Percentiles rank a stretch among this genome's conserved stretches.
Conservation (phyloP, 1,140 invertebrate genomes). For the Copidosoma floridanum region DNA sequence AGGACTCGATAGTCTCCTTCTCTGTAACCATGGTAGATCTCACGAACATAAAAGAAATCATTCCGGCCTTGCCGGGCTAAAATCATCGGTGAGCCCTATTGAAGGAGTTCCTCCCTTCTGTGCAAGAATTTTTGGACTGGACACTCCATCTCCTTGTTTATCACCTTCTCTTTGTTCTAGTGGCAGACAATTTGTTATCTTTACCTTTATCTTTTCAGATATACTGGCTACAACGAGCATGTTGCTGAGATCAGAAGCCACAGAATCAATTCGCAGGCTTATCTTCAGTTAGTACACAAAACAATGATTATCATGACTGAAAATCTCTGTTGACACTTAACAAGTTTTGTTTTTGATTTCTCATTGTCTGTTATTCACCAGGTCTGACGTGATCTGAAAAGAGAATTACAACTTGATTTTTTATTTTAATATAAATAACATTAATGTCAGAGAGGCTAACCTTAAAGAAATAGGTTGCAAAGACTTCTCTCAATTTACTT, state of each 20-base stretch:
- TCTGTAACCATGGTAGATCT: constrained; percentile 56
- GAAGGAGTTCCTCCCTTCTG: not conserved
- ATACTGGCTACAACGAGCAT: constrained; percentile 93
- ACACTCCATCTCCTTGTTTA: not conserved
- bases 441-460: constrained; percentile 66
- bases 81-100: constrained; percentile 72
- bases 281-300: constrained; percentile 88
- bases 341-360: not conserved
- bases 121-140: too few relatives aligned
- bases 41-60: constrained; percentile 69
- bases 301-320: not conserved
- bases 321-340: not conserved
- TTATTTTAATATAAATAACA: constrained; percentile 74
- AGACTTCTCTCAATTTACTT: constrained; percentile 91
- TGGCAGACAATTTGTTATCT: too few relatives aligned
- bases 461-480: constrained; percentile 84
- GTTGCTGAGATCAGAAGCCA: constrained; percentile 82
- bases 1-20: not conserved
- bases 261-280: constrained; percentile 92
- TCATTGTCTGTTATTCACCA: constrained; percentile 47
- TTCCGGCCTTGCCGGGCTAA: constrained; percentile 72
- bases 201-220: constrained; percentile 61
- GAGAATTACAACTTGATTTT: constrained; percentile 93
- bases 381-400: constrained; percentile 94
- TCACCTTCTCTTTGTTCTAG: too few relatives aligned